Evolutionary conservation across 2,797 vertebrate genomes (phyloP), one percentile per base, ranked within the genome.

Genomic region (Sebastes baramenuke): DNA sequence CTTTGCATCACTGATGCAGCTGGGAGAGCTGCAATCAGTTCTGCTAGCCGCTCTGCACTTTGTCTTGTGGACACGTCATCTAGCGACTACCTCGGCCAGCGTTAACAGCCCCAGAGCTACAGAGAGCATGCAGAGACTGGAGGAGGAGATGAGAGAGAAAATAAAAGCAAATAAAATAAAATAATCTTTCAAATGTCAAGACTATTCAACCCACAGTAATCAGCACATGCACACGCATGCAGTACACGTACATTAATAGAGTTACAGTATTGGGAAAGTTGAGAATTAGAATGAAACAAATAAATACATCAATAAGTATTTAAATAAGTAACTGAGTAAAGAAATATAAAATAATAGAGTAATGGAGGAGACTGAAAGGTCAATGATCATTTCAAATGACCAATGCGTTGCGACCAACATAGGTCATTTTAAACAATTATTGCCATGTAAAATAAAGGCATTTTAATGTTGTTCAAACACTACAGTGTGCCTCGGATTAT

Each of bases 1-100:
- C 96, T 96, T 96, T 96, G 96, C 95, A 96, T 95, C 94, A 92
- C 93, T 91, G 93, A 96, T 94, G 96, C 95, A 78, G 95, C 91
- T 93, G 93, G 93, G 75, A 92, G 95, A 94, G 95, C 66, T 34
- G 73, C 86, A 90, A 94, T 94, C 91, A 91, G 92, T 88, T 92
- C 87, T 80, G 89, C 91, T 88, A 76, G 87, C 78, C 30, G 18
- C 65, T 56, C 27, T 3, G 14, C 16, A 61, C 80, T 89, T 75
- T 80, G 72, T 86, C 80, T 87, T 75, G 65, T 32, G 55, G 59
- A 83, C 72, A 67, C n/a, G 4, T 67, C 34, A 67, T 49, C 58
- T 84, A 42, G 18, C 4, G 16, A 38, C 69, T 38, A 18, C 32
- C 25, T 25, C 1, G 9, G 13, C 25, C 22, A 30, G 52, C 0